A percentile compares a stretch with the other conserved stretches of the same genome.
phyloP scores from a whole-genome alignment of 2,888 invertebrate species.

The Morpho helenor region DNA sequence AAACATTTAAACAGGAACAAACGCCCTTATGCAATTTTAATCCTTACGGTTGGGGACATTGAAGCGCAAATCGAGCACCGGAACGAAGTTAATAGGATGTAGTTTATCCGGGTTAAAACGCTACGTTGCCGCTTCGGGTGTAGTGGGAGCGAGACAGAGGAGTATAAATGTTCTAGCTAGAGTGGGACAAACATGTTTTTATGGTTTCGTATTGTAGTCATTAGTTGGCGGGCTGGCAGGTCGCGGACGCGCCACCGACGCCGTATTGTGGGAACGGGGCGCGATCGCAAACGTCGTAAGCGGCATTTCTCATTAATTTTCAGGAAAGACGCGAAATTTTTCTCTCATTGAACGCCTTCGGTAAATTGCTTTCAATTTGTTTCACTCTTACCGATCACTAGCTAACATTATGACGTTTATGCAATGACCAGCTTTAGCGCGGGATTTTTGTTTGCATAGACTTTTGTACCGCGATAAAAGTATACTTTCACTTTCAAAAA shows the following conservation, averaged over 20 bases:
- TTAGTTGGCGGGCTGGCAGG: constrained; percentile 55
- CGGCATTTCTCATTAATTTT: constrained; percentile 74
- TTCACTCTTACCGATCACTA: constrained; percentile 41
- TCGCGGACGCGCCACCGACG: constrained; percentile 58
- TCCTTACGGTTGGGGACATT: constrained; percentile 66
- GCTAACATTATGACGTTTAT: constrained; percentile 31
- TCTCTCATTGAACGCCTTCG: constrained; percentile 56
- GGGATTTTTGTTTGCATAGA: too few species aligned
- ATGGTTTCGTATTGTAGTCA: constrained; percentile 58
- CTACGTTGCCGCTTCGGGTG: constrained; percentile 72
- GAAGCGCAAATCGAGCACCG: constrained; percentile 74
- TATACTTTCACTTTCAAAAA: too few species aligned
- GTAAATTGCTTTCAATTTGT: constrained; percentile 61
- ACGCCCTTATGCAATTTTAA: constrained; percentile 68
- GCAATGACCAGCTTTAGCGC: neutral
- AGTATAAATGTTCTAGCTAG: constrained; percentile 28
- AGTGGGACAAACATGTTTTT: constrained; percentile 59
- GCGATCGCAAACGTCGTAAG: constrained; percentile 68
- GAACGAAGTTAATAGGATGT: constrained; percentile 75
- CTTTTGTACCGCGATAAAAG: too few species aligned
- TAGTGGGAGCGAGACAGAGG: constrained; percentile 53
- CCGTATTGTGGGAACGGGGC: constrained; percentile 63
- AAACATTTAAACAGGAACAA: constrained; percentile 53
- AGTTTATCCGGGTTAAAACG: constrained; percentile 74
- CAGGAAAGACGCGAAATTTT: constrained; percentile 67